Base-by-base conservation (phyloP, 2,113 vertebrate species). In the Hyaena hyaena region DNA sequence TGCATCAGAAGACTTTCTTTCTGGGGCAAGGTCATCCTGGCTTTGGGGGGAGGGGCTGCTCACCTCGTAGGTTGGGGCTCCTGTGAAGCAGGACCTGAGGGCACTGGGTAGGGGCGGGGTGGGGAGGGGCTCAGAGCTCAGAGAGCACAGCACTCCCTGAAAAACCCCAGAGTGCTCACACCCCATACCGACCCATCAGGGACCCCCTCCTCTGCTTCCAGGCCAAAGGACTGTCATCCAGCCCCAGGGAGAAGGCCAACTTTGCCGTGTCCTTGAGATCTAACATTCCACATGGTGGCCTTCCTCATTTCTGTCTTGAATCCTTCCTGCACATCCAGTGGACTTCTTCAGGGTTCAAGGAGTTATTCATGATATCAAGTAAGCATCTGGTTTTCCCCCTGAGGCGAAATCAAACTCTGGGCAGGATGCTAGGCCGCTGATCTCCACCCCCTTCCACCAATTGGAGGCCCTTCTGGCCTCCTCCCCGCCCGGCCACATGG, bases 401-500 rank as follows among this genome's bases (percentile, higher is more conserved):
- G 31, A 81, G 58, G 87, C 89, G 5, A 48, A 92, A 55, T 48
- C 43, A 66, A 80, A 77, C 53, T 21, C 79, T 50, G 8, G 55
- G 48, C 90, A 71, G 50, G 91, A 92, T n/a, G 71, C 91, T 69
- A 73, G 68, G 17, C 45, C 11, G 63, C 69, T 33, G 0, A 4
- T 73, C 11, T 88, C 69, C 61, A 68, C 19, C 26, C 43, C 39
- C 55, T 39, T 31, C 21, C 21, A 2, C 79, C 69, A 82, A 10
- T 80, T 61, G 58, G 1, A 7, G 3, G 31, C 39, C 63, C 19
- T 77, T 23, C 58, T 77, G 39, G 90, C 77, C n/a, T 55, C 63
- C 88, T 53, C 50, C 48, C 53, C 31, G 19, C 83, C 73, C 28
- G 33, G 81, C 68, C 96, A 92, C 76, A 48, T 94, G 96, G 96